These are phyloP conservation scores for Melanotaenia maccullochi DNA, from an alignment of 2,797 vertebrate species.

Conservation along the genomic window DNA sequence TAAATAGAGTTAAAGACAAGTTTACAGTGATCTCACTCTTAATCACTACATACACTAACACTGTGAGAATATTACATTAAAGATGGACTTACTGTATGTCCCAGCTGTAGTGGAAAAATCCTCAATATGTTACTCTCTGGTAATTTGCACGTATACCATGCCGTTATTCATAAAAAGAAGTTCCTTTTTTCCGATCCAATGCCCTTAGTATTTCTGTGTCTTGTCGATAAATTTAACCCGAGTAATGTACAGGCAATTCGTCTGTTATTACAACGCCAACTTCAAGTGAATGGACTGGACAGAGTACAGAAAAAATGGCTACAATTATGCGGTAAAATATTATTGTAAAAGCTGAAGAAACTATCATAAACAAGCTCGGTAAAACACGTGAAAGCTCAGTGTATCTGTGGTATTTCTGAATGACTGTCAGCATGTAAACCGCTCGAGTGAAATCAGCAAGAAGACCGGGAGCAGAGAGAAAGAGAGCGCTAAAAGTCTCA, in stretches of 20 bases:
- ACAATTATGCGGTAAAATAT: not conserved
- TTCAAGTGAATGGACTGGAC: not conserved
- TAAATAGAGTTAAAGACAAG: not conserved
- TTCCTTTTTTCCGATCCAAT: constrained; percentile 7
- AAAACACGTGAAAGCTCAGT: constrained; percentile 64
- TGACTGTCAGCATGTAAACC: constrained; percentile 63
- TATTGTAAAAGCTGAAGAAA: not conserved
- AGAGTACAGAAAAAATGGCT: not conserved
- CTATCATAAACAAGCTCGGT: not conserved
- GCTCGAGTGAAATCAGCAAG: constrained; percentile 4
- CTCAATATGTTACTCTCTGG: constrained; percentile 21
- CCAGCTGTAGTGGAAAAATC: constrained; percentile 30
- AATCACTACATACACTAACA: not conserved
- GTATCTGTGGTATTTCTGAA: constrained; percentile 60
- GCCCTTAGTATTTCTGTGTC: constrained; percentile 5
- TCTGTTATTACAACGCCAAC: constrained; percentile 7
- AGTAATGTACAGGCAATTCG: constrained; percentile 7
- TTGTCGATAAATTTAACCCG: not conserved
- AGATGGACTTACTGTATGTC: constrained; percentile 52
- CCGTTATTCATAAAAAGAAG: constrained; percentile 19
- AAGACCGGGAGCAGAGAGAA: not conserved
- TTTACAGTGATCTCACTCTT: not conserved
- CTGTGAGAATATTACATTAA: not conserved
- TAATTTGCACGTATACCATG: constrained; percentile 24
- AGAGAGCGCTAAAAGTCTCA: not conserved